Conservation (phyloP, 2,888 invertebrate species). For the Lasioglossum vierecki region DNA sequence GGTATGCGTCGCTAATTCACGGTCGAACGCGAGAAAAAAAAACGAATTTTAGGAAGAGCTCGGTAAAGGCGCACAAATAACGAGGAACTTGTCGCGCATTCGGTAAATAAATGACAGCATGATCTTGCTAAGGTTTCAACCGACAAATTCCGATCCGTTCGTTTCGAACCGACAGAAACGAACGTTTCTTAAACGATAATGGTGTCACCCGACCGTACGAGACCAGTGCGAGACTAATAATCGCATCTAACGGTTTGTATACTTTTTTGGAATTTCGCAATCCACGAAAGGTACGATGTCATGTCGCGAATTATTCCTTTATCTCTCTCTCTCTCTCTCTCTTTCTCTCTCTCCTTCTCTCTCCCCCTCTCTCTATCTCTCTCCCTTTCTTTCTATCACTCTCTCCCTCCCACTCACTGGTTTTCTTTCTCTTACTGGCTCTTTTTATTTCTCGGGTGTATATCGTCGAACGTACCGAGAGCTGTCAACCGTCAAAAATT, state of each 20-base stretch:
- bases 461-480: conserved; percentile 53
- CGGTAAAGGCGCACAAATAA: conserved; percentile 22
- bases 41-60: conserved; percentile 2
- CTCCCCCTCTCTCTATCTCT: conserved; percentile 28
- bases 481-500: conserved; percentile 63
- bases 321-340: conserved; percentile 34
- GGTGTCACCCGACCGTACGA: conserved; percentile 26
- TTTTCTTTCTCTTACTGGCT: conserved; percentile 31
- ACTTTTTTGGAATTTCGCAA: conserved; percentile 56
- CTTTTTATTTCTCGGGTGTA: conserved; percentile 55
- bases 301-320: conserved; percentile 60
- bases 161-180: conserved; percentile 23
- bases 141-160: conserved; percentile 49
- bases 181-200: conserved; percentile 30
- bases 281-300: conserved; percentile 62
- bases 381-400: not conserved
- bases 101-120: conserved; percentile 58
- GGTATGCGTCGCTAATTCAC: conserved; percentile 33
- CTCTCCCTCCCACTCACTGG: conserved; percentile 1
- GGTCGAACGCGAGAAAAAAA: not conserved
- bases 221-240: conserved; percentile 20
- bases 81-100: conserved; percentile 35
- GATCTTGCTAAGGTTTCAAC: conserved; percentile 61
- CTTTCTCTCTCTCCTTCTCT: not conserved
- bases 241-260: conserved; percentile 31